Base-by-base conservation (phyloP, 2,888 invertebrate species). In the Onchidella celtica region DNA sequence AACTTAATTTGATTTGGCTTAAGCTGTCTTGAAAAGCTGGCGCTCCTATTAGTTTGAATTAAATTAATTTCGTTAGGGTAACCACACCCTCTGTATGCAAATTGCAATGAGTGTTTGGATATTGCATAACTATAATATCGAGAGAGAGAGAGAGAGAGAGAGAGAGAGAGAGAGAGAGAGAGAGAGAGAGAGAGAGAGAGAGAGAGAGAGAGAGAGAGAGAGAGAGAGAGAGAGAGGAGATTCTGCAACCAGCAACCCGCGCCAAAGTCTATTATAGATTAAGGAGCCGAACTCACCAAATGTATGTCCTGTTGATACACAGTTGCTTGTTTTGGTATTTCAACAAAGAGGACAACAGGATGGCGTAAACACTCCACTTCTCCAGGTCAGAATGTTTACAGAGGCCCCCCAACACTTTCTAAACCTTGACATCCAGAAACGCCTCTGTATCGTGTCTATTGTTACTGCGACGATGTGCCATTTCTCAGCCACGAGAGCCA, bases 1-100 rank as follows among this genome's bases (percentile, higher is more conserved):
- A 61, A 59, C 73, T 73, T 73, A 27, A 73, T 73, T 73, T 61
- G 38, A 73, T 38, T 73, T 34, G 38, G 24, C 36, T 73, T 61
- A 27, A 38, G 36, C 73, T 73, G 73, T 73, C 73, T 36, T 9
- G 2, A 27, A 61, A 73, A 61, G 34, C 59, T 34, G 61, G 73
- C 36, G 73, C 57, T 61, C 11, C 34, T 59, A 27, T 6, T 27
- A 34, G 38, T n/a, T 14, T 14, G 38, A 59, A 61, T 61, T 73
- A 73, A 61, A 34, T 27, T 9, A 61, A 73, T 61, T 73, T 73
- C 55, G 61, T 73, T 59, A 61, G 36, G 6, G 72, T 55, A 59
- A 73, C 61, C 61, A 73, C 34, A 59, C 14, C 38, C 38, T 36
- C 27, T 59, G 27, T 34, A 73, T 73, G 61, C 59, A 59, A 59